Conservation (phyloP, 2,888 invertebrate species). For the Cryptocephalus moraei region DNA sequence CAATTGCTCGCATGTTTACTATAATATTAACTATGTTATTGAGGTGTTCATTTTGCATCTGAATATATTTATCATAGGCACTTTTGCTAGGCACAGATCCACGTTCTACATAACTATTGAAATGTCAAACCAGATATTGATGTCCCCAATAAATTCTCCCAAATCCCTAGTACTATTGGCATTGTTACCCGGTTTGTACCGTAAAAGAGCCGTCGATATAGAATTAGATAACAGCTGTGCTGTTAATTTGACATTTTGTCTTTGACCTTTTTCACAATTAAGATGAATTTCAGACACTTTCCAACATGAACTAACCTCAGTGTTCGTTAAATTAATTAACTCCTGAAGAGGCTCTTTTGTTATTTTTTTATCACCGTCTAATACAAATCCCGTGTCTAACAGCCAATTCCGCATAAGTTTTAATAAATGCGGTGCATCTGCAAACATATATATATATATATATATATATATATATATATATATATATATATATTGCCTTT, state of each 20-base stretch:
- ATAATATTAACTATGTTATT: conserved; percentile 1
- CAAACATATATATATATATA: too few relatives aligned
- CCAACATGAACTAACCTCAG: conserved; percentile 2
- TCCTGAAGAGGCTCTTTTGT: neutral
- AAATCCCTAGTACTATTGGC: too few relatives aligned
- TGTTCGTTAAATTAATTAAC: neutral
- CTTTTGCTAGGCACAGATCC: too few relatives aligned
- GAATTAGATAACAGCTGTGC: conserved; percentile 5
- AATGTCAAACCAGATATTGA: conserved; percentile 7
- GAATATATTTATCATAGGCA: conserved; percentile 5
- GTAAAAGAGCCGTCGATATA: conserved; percentile 1
- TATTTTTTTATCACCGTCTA: neutral
- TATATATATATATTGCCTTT: conserved; percentile 8
- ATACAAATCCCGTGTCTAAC: conserved; percentile 6
- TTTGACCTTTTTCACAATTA: conserved; percentile 4
- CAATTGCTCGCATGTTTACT: too few relatives aligned
- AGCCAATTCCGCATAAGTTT: conserved; percentile 10
- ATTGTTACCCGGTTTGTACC: too few relatives aligned
- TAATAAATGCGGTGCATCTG: too few relatives aligned
- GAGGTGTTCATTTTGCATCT: neutral
- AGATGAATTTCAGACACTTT: conserved; percentile 1
- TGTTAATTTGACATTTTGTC: conserved; percentile 5
- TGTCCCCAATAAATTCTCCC: conserved; percentile 5
- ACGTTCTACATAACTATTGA: too few relatives aligned
- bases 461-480: too few relatives aligned